These are phyloP conservation scores for Geococcyx californianus DNA, from an alignment of 2,113 vertebrate species.

Conservation along the genomic window DNA sequence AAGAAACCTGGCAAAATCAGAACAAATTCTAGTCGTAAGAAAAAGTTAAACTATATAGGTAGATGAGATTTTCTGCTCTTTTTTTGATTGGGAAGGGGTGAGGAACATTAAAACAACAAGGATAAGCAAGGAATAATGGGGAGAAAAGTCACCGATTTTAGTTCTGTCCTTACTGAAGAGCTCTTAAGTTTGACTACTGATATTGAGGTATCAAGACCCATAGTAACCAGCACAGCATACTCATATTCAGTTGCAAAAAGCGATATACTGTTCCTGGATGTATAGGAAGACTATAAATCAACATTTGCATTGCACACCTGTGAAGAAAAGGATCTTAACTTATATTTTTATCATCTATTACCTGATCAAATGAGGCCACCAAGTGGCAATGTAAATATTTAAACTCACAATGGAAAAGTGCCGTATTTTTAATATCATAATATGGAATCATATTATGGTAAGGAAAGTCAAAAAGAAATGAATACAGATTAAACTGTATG, in stretches of 20 bases:
- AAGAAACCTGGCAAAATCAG: neutral
- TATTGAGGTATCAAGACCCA: too few species aligned
- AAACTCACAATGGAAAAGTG: neutral
- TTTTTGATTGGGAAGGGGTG: neutral
- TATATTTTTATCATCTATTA: neutral
- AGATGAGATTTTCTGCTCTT: neutral
- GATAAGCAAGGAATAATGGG: neutral
- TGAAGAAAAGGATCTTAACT: neutral
- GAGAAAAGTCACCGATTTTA: neutral
- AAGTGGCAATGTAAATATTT: conserved; percentile 33
- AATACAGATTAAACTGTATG: neutral
- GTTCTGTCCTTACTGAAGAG: neutral
- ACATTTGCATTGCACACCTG: neutral
- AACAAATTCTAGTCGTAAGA: neutral
- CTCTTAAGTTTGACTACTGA: neutral
- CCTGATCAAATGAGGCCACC: conserved; percentile 46
- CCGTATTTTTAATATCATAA: neutral
- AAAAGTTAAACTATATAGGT: neutral
- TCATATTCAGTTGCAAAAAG: neutral
- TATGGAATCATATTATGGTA: too few species aligned
- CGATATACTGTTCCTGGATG: neutral
- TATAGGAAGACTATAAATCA: neutral
- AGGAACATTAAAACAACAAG: neutral
- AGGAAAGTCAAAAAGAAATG: too few species aligned
- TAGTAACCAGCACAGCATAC: neutral